phyloP scores from a whole-genome alignment of 2,888 invertebrate genomes.

The Carterocephalus palaemon region DNA sequence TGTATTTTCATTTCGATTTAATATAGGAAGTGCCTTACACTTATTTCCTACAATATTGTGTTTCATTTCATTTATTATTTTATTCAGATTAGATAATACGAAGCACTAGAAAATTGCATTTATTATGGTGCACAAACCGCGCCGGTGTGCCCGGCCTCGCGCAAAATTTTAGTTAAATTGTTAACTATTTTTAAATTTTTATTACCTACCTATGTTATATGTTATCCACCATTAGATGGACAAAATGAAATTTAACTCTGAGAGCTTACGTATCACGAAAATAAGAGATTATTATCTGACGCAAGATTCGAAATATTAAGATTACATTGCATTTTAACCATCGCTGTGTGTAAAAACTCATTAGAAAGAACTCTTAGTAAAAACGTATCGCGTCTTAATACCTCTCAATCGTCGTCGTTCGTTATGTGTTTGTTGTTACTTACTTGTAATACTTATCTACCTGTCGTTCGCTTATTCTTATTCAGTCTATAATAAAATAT shows the following conservation, averaged over 20 bases:
- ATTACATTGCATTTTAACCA: not conserved
- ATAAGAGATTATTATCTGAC: too few species aligned
- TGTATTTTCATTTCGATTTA: slow-evolving; percentile 61
- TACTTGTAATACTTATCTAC: slow-evolving; percentile 25
- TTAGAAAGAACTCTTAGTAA: too few species aligned
- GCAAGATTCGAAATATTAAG: too few species aligned
- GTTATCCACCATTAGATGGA: slow-evolving; percentile 6
- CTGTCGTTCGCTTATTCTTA: slow-evolving; percentile 28
- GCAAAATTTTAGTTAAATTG: slow-evolving; percentile 45
- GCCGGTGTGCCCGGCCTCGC: slow-evolving; percentile 49
- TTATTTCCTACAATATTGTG: slow-evolving; percentile 65
- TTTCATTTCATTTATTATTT: slow-evolving; percentile 43
- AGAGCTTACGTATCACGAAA: too few species aligned
- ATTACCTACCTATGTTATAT: slow-evolving; percentile 9
- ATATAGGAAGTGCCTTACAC: slow-evolving; percentile 79
- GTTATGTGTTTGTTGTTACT: too few species aligned
- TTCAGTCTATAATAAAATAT: slow-evolving; percentile 25
- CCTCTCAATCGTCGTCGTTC: too few species aligned
- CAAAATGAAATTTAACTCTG: slow-evolving; percentile 11
- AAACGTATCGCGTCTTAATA: too few species aligned
- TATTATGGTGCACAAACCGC: slow-evolving; percentile 52
- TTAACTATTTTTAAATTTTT: slow-evolving; percentile 26
- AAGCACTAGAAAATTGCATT: slow-evolving; percentile 71
- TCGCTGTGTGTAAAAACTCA: not conserved
- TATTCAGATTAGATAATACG: slow-evolving; percentile 42